Conservation (phyloP, 2,888 invertebrate genomes). For the Caenorhabditis imperialis region DNA sequence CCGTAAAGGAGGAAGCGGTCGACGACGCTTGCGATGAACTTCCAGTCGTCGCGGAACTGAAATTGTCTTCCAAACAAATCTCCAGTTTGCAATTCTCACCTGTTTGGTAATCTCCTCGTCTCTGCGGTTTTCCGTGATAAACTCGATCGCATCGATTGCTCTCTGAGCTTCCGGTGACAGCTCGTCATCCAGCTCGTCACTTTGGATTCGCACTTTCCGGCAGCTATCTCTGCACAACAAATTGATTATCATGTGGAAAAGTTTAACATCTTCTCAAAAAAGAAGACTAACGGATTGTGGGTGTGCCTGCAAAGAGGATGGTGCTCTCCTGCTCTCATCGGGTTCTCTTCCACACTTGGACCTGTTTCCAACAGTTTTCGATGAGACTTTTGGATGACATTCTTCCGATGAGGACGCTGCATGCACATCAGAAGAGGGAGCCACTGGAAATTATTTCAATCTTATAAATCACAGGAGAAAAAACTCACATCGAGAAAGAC, state of each 20-base stretch:
- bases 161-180: constrained; percentile 63
- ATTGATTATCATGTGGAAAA: neutral
- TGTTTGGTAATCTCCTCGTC: constrained; percentile 76
- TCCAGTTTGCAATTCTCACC: constrained; percentile 48
- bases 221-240: constrained; percentile 53
- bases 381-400: constrained; percentile 55
- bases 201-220: constrained; percentile 55
- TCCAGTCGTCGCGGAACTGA: constrained; percentile 81
- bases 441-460: constrained; percentile 80
- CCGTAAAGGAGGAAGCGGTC: constrained; percentile 80
- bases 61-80: constrained; percentile 1
- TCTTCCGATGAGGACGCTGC: constrained; percentile 85
- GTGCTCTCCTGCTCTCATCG: constrained; percentile 53
- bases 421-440: constrained; percentile 92
- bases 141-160: constrained; percentile 76
- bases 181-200: constrained; percentile 51
- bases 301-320: constrained; percentile 62
- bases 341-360: constrained; percentile 50
- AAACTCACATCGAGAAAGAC: constrained; percentile 87
- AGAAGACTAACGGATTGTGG: constrained; percentile 30
- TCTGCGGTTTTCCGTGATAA: constrained; percentile 77
- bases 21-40: constrained; percentile 81
- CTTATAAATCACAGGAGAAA: neutral
- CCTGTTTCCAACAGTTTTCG: constrained; percentile 45
- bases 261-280: too few relatives aligned